Evolutionary conservation across 2,797 vertebrate genomes (phyloP).

Genomic region (Myiotriccus ornatus): DNA sequence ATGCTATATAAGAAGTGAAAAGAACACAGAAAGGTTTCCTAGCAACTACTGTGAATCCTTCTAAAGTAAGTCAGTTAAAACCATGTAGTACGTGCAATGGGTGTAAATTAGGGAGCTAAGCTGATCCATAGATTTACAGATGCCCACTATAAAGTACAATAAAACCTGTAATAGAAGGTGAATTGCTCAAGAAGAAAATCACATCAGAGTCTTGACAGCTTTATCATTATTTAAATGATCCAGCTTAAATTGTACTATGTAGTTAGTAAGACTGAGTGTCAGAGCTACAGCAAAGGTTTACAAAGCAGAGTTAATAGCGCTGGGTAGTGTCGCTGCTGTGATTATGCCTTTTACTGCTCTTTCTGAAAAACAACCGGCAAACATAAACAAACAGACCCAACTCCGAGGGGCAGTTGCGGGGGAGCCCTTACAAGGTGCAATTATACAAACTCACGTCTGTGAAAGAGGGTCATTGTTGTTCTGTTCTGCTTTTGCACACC

Average conservation of each 20-base stretch:
- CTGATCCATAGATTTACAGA: slow-evolving; percentile 67
- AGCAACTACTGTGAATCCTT: slow-evolving; percentile 76
- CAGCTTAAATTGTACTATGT: slow-evolving; percentile 63
- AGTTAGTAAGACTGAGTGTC: slow-evolving; percentile 45
- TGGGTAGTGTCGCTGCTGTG: neutral
- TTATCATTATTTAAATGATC: slow-evolving; percentile 76
- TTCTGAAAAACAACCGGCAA: neutral
- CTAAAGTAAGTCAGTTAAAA: slow-evolving; percentile 77
- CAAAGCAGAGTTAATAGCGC: slow-evolving; percentile 35
- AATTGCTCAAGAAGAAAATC: slow-evolving; percentile 72
- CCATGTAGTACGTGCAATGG: slow-evolving; percentile 62
- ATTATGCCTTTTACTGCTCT: neutral
- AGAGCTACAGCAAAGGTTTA: slow-evolving; percentile 7
- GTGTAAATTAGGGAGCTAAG: slow-evolving; percentile 66
- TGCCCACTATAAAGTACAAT: slow-evolving; percentile 68
- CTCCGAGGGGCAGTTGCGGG: neutral
- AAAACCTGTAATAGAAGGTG: slow-evolving; percentile 67
- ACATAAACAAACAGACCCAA: slow-evolving; percentile 1
- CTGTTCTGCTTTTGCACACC: neutral
- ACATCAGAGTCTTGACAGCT: slow-evolving; percentile 65
- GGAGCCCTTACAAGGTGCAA: neutral
- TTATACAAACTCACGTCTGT: neutral
- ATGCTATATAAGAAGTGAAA: slow-evolving; percentile 73
- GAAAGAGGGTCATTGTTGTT: neutral
- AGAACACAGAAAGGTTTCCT: slow-evolving; percentile 77